phyloP scores from a whole-genome alignment of 2,113 vertebrate species.

The Prunella fulvescens region DNA sequence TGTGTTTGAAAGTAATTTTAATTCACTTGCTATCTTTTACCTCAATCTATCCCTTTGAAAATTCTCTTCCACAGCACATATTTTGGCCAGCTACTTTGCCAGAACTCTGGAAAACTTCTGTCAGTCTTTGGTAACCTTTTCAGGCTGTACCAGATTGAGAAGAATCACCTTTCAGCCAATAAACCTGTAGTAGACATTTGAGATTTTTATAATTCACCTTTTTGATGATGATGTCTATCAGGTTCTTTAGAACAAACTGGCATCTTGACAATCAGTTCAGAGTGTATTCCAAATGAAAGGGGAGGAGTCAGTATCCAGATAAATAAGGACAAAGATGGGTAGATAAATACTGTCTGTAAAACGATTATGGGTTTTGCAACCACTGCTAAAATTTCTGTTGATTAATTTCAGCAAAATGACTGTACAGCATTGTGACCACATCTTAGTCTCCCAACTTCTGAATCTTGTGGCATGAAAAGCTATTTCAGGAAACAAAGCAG shows the following conservation, averaged over 20 bases:
- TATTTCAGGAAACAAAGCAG: background rate
- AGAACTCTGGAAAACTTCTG: background rate
- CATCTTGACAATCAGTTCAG: background rate
- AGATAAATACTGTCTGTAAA: background rate
- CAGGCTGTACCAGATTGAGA: background rate
- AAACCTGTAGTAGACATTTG: background rate
- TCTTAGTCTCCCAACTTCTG: background rate
- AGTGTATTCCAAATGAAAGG: background rate
- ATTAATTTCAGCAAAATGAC: background rate
- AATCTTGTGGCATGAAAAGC: background rate
- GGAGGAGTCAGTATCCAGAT: background rate
- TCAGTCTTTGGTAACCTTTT: background rate
- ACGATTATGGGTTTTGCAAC: background rate
- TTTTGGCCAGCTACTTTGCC: background rate
- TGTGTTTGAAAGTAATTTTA: background rate
- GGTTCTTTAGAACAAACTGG: background rate
- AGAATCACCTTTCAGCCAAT: background rate
- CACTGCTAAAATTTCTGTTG: background rate
- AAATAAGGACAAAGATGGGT: background rate
- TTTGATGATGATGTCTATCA: background rate
- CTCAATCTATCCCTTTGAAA: background rate
- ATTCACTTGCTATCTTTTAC: background rate
- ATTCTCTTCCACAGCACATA: background rate
- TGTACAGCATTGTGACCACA: background rate
- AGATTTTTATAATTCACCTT: background rate